Conservation (phyloP, 1,140 invertebrate genomes). For the Drosophila sp. region DNA sequence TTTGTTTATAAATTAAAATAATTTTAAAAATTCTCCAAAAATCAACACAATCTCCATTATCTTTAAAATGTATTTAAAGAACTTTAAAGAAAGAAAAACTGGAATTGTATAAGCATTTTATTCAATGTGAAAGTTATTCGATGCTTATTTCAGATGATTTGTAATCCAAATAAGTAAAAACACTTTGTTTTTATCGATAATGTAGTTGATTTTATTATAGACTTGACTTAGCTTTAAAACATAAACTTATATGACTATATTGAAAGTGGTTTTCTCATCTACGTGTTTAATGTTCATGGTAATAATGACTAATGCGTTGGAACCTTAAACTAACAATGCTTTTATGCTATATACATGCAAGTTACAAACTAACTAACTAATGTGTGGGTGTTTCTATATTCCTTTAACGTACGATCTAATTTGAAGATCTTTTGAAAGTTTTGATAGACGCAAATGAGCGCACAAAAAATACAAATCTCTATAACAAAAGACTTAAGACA, state of each 20-base stretch:
- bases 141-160: too few species aligned
- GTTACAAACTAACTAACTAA: constrained; percentile 66
- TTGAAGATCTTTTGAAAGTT: constrained; percentile 84
- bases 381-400: constrained; percentile 25
- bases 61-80: too few species aligned
- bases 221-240: constrained; percentile 63
- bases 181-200: constrained; percentile 21
- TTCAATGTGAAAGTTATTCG: neutral
- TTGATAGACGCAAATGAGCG: constrained; percentile 57
- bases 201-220: constrained; percentile 37
- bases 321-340: constrained; percentile 14
- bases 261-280: constrained; percentile 51
- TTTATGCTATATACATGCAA: constrained; percentile 74
- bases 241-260: constrained; percentile 71
- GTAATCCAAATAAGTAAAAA: constrained; percentile 7
- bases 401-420: constrained; percentile 61
- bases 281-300: constrained; percentile 41
- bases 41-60: neutral
- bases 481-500: constrained; percentile 83
- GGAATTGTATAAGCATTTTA: neutral
- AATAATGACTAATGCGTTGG: constrained; percentile 72
- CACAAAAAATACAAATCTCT: constrained; percentile 74
- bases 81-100: too few species aligned
- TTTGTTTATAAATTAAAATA: neutral
- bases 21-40: too few species aligned